phyloP scores from a whole-genome alignment of 2,888 invertebrate genomes.

The Amblyjoppa fuscipennis region DNA sequence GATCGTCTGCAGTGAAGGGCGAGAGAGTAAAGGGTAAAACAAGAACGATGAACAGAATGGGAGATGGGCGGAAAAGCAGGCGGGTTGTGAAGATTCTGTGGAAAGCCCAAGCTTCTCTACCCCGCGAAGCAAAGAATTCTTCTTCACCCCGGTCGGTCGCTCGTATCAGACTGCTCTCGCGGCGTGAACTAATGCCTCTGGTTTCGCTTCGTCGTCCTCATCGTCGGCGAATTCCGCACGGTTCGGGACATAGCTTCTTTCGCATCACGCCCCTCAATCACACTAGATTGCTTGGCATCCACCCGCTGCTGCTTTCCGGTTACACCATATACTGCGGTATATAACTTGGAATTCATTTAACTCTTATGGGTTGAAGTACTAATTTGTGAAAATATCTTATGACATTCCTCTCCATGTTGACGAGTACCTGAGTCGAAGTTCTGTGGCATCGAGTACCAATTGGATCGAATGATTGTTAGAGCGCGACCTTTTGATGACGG shows the following conservation, averaged over 20 bases:
- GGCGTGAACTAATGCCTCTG: constrained; percentile 55
- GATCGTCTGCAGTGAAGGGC: constrained; percentile 26
- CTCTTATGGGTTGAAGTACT: not conserved
- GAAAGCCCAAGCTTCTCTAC: constrained; percentile 29
- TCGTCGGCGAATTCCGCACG: constrained; percentile 57
- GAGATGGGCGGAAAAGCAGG: not conserved
- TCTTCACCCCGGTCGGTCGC: constrained; percentile 42
- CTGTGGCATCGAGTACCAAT: not conserved
- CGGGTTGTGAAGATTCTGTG: constrained; percentile 34
- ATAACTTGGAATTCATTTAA: constrained; percentile 34
- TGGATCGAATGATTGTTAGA: not conserved
- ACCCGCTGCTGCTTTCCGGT: not conserved
- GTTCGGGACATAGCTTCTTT: constrained; percentile 50
- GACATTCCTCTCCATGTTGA: not conserved
- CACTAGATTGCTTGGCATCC: constrained; percentile 41
- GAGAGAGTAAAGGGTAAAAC: constrained; percentile 11
- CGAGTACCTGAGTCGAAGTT: not conserved
- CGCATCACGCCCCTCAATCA: not conserved
- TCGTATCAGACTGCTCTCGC: constrained; percentile 44
- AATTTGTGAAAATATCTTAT: not conserved
- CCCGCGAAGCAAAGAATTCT: constrained; percentile 49
- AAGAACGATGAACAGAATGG: constrained; percentile 27
- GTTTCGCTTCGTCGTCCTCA: constrained; percentile 16
- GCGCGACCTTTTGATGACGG: not conserved
- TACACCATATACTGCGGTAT: not conserved